Conservation (phyloP, 2,797 vertebrate genomes). For the Lycodopsis pacificus region DNA sequence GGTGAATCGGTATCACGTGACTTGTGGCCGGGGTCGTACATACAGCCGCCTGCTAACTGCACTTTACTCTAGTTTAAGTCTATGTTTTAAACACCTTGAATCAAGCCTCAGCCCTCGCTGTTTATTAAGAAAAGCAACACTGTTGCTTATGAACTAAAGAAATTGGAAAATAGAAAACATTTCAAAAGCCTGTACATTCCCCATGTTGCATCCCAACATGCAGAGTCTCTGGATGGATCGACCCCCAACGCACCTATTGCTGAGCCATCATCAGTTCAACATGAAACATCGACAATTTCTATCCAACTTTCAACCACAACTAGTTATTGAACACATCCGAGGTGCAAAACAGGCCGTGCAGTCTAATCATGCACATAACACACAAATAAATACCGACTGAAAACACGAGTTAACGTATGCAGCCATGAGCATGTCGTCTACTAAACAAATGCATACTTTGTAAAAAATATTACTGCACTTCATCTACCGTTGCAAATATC, state of each 20-base stretch:
- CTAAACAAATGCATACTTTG: neutral
- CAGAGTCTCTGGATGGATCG: neutral
- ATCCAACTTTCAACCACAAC: neutral
- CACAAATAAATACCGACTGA: neutral
- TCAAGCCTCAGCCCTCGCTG: neutral
- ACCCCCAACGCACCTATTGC: neutral
- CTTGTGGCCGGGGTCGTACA: constrained; percentile 27
- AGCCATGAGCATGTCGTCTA: neutral
- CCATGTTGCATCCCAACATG: neutral
- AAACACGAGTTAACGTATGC: neutral
- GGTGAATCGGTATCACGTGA: constrained; percentile 59
- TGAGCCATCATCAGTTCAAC: neutral
- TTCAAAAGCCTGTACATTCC: neutral
- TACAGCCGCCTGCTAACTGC: neutral
- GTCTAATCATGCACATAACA: neutral
- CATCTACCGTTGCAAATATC: neutral
- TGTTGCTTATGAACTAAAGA: neutral
- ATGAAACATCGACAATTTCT: neutral
- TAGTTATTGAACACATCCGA: neutral
- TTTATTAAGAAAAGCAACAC: neutral
- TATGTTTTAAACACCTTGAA: neutral
- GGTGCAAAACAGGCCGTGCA: neutral
- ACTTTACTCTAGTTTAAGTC: neutral
- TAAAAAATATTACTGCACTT: neutral
- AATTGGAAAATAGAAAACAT: neutral